Conservation (phyloP, 2,888 invertebrate species). For the Leucozona laternaria region DNA sequence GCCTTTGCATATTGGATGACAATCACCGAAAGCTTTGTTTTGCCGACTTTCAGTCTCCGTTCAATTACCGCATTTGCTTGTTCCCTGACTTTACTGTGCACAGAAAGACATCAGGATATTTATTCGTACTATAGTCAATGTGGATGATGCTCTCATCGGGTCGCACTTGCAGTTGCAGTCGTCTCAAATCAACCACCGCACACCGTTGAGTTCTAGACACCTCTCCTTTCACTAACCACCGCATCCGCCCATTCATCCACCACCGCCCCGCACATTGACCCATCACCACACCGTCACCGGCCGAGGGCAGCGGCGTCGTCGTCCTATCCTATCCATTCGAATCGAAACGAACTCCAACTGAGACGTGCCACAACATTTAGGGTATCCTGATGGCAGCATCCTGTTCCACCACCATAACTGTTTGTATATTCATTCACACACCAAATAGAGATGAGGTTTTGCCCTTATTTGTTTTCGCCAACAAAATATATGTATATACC, state of each 20-base stretch:
- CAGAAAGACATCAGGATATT: slow-evolving; percentile 30
- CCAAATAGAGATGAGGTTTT: slow-evolving; percentile 54
- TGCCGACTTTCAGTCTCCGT: slow-evolving; percentile 68
- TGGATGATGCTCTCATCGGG: slow-evolving; percentile 43
- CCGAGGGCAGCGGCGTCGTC: no score
- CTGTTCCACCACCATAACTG: slow-evolving; percentile 48
- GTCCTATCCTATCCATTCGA: neutral
- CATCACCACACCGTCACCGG: neutral
- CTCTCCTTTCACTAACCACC: slow-evolving; percentile 44
- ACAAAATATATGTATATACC: neutral
- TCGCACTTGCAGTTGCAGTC: no score
- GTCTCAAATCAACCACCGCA: slow-evolving; percentile 73
- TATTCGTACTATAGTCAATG: slow-evolving; percentile 24
- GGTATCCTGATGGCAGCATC: slow-evolving; percentile 60
- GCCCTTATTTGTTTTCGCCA: slow-evolving; percentile 2
- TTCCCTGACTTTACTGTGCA: slow-evolving; percentile 10
- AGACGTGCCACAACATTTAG: slow-evolving; percentile 67
- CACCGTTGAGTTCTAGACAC: slow-evolving; percentile 65
- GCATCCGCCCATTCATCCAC: slow-evolving; percentile 2
- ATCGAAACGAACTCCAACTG: slow-evolving; percentile 28
- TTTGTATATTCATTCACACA: slow-evolving; percentile 63
- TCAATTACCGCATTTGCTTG: slow-evolving; percentile 66
- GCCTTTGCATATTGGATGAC: slow-evolving; percentile 68
- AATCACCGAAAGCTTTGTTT: slow-evolving; percentile 70
- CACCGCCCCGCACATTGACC: slow-evolving; percentile 23